Evolutionary conservation across 2,113 vertebrate species (phyloP).

Genomic region (Desmodus rotundus): DNA sequence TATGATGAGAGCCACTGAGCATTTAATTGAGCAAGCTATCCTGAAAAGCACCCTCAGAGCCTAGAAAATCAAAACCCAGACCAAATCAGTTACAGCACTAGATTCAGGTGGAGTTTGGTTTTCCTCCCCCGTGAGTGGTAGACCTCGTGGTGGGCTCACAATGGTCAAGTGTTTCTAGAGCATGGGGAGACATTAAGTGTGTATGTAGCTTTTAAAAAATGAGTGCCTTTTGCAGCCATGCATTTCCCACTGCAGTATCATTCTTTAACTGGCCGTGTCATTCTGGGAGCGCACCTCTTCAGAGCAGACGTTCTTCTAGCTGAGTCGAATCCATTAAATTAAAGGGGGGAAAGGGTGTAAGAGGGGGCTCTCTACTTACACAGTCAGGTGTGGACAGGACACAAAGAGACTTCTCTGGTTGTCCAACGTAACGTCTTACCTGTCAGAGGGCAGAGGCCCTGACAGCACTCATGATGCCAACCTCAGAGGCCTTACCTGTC

Average conservation of each 20-base stretch:
- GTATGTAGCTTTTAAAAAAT: conserved; percentile 7
- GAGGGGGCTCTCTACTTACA: conserved; percentile 2
- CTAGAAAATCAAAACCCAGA: neutral
- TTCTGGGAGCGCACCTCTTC: neutral
- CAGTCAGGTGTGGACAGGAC: neutral
- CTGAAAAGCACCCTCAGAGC: neutral
- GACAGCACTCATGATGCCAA: neutral
- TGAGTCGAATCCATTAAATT: conserved; percentile 55
- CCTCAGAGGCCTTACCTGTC: conserved; percentile 86
- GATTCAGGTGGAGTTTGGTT: neutral
- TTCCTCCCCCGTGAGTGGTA: neutral
- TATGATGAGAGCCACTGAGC: neutral
- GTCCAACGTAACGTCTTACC: neutral
- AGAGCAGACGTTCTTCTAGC: conserved; percentile 49
- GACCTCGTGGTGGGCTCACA: conserved; percentile 2
- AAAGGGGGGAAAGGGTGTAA: neutral
- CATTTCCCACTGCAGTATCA: conserved; percentile 49
- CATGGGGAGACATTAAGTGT: conserved; percentile 19
- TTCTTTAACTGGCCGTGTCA: neutral
- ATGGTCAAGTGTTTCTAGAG: conserved; percentile 2
- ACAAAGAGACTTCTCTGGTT: conserved; percentile 34
- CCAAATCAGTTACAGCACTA: neutral
- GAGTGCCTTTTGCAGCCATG: neutral
- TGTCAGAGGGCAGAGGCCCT: neutral
- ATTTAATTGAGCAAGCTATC: neutral